A percentile compares a stretch with the other conserved stretches of the same genome.
These are phyloP conservation scores for Sycophila texana DNA, from an alignment of 2,888 invertebrate species.

Conservation along the genomic window DNA sequence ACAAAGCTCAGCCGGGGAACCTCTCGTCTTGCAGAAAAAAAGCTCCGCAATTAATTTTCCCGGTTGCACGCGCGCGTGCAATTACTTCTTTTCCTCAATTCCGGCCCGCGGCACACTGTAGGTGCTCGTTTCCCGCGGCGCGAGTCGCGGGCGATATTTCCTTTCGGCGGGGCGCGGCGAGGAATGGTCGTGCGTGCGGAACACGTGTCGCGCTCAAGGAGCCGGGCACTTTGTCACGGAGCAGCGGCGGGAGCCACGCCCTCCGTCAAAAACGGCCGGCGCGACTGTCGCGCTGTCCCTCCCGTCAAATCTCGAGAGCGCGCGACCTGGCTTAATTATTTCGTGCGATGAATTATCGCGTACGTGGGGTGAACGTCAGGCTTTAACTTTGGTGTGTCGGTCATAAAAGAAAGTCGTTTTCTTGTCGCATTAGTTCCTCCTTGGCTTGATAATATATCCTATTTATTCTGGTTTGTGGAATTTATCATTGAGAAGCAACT, in stretches of 20 bases:
- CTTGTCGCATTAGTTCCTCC: no score
- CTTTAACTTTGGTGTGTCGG: not conserved
- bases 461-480: no score
- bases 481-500: no score
- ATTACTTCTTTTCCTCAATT: slow-evolving; percentile 1
- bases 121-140: not conserved
- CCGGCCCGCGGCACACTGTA: no score
- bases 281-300: slow-evolving; percentile 49
- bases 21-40: no score
- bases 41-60: no score
- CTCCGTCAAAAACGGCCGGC: slow-evolving; percentile 58
- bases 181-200: slow-evolving; percentile 56
- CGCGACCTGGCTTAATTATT: slow-evolving; percentile 31
- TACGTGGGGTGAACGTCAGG: not conserved
- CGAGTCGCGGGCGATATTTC: slow-evolving; percentile 14
- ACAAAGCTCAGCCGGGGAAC: no score
- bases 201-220: slow-evolving; percentile 63
- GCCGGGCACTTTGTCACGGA: slow-evolving; percentile 64
- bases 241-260: slow-evolving; percentile 61
- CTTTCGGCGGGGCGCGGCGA: not conserved
- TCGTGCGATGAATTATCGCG: slow-evolving; percentile 32
- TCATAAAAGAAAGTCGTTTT: no score
- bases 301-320: slow-evolving; percentile 37
- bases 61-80: no score
- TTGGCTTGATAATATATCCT: no score